Evolutionary conservation across 2,113 vertebrate genomes (phyloP), one percentile per base, ranked within the genome.

Genomic region (Buteo buteo): DNA sequence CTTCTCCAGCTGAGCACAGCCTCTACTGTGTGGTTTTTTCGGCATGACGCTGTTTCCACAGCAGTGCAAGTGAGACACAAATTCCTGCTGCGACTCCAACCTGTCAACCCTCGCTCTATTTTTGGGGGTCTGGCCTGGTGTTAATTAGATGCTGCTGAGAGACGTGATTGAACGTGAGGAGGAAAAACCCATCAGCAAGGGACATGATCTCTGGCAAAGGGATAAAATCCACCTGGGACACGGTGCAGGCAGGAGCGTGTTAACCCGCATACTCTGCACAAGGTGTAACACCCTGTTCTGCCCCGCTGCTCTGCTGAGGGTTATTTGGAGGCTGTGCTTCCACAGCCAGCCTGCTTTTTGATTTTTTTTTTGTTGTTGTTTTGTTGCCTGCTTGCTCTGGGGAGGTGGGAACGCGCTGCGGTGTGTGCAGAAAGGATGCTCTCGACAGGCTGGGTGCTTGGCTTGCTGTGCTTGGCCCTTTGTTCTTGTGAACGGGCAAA

Each of bases 1-100:
- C 7, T 28, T 52, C 44, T 21, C 36, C 1, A 6, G 54, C 65
- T 0, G 6, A 13, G 38, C 26, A 1, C 74, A 47, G 86, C 40
- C n/a, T 25, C 45, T 9, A 7, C 17, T 4, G 13, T 9, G 3
- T 4, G 25, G 22, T 10, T 2, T 3, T 67, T 67, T 13, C 0
- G 4, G 38, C 47, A 14, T n/a, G 50, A 49, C 26, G 44, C 3
- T 0, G 21, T 57, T 62, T 25, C 32, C 62, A 26, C 44, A 36
- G 25, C 25, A 52, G 55, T 20, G 32, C 38, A 16, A 36, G 32
- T 16, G 28, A 28, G 20, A 11, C 21, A 7, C 7, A 31, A 18
- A 7, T 18, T 38, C 52, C 22, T 59, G 45, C 38, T 24, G 14
- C 2, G 1, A 26, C 22, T 47, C 47, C 45, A 45, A 11, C 32